phyloP scores from a whole-genome alignment of 2,113 vertebrate genomes.

The Stegastes partitus region DNA sequence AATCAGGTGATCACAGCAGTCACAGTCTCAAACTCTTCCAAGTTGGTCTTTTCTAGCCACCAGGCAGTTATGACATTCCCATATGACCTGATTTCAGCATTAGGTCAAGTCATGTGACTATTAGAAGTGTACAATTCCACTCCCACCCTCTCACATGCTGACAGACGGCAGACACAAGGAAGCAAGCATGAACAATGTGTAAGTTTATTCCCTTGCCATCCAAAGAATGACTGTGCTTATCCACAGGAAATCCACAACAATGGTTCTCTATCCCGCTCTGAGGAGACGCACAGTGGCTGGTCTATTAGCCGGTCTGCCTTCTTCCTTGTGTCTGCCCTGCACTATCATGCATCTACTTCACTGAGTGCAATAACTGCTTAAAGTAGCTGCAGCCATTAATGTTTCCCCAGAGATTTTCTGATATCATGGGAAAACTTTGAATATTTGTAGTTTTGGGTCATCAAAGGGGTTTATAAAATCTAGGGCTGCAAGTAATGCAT shows the following conservation, averaged over 20 bases:
- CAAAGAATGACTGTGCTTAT: slow-evolving; percentile 44
- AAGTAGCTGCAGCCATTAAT: slow-evolving; percentile 20
- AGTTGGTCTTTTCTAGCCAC: not conserved
- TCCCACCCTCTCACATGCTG: not conserved
- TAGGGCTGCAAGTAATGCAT: not conserved
- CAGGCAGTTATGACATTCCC: not conserved
- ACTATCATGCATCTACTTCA: slow-evolving; percentile 1
- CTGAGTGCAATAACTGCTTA: slow-evolving; percentile 5
- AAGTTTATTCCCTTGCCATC: slow-evolving; percentile 33
- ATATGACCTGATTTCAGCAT: slow-evolving; percentile 33
- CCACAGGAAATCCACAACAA: slow-evolving; percentile 49
- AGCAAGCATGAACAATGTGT: slow-evolving; percentile 19
- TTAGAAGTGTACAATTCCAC: not conserved
- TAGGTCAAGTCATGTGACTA: slow-evolving; percentile 54
- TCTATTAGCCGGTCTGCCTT: slow-evolving; percentile 5
- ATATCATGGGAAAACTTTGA: not conserved
- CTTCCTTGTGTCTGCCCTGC: not conserved
- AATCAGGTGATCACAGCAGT: not conserved
- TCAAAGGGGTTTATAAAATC: not conserved
- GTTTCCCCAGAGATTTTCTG: not conserved
- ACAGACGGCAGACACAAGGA: slow-evolving; percentile 32
- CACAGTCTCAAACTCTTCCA: not conserved
- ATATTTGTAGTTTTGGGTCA: slow-evolving; percentile 9
- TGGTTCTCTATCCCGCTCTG: slow-evolving; percentile 34
- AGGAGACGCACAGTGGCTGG: slow-evolving; percentile 1